Base-by-base conservation (phyloP, 1,140 invertebrate genomes). In the Heterodera schachtii region DNA sequence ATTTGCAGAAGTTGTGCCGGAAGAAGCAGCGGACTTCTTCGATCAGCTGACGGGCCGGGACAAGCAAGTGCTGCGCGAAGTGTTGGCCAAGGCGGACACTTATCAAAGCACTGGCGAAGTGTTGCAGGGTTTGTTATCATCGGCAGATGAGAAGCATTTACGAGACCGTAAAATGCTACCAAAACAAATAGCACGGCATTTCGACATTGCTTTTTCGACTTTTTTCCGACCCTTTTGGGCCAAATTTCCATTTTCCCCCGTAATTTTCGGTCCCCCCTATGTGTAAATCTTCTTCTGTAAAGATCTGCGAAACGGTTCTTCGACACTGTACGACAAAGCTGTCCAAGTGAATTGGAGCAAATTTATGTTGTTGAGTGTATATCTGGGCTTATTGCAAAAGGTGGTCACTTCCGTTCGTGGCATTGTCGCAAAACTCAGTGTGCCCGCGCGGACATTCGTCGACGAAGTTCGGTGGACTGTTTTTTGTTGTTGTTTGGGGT, bases 261-360 rank as follows among this genome's bases (percentile, higher is more conserved):
- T 31, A 31, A 31, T 31, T 31, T 31, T 31, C 31, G 31, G 31
- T 31, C 31, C 31, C 31, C 31, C 31, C 31, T 31, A 31, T 31
- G 31, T 31, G 31, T 43, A 8, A 70, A 16, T 70, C 11, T 43
- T 31, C 9, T 19, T 43, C 11, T 70, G 67, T 57, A 8, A 52
- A 43, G 85, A 86, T 46, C 43, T 85, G 7, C 73, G 75, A 44
- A 86, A 86, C 60, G 82, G 85, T 8, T 85, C 84, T 31, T 64
- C 73, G n/a, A 78, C 85, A 5, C 80, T 85, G 7, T 85, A 85
- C 76, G 85, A 85, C 71, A 83, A 79, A 49, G 84, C 84, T n/a
- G 78, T 87, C 60, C 67, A 70, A 70, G 67, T 52, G 49, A 52
- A 4, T 52, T 52, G 8, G 49, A 13, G 13, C 49, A 13, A 52